These are phyloP conservation scores for Chlorops oryzae DNA, from an alignment of 1,140 invertebrate species.

Conservation along the genomic window DNA sequence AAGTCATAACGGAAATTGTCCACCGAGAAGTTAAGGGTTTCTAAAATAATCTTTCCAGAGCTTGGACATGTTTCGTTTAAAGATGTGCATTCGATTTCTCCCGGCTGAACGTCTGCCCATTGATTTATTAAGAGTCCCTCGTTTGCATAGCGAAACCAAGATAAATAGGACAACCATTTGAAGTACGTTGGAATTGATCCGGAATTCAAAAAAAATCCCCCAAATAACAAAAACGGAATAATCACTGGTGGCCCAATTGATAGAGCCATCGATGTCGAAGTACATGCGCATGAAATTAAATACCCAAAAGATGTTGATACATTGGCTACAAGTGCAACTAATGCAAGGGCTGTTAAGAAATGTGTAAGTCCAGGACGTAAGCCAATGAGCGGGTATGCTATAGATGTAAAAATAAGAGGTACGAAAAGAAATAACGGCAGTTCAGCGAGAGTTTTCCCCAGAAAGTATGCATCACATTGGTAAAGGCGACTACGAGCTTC, in stretches of 20 bases:
- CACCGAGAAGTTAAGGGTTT: conserved; percentile 71
- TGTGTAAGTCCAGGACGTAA: conserved; percentile 64
- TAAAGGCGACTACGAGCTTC: conserved; percentile 92
- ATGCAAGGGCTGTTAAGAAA: conserved; percentile 68
- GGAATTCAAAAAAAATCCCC: conserved; percentile 91
- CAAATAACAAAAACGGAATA: conserved; percentile 89
- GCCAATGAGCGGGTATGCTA: conserved; percentile 84
- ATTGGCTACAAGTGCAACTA: conserved; percentile 80
- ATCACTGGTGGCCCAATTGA: conserved; percentile 84
- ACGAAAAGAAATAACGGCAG: conserved; percentile 74
- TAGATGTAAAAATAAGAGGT: conserved; percentile 75
- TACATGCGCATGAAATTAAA: conserved; percentile 78
- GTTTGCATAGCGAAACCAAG: conserved; percentile 93
- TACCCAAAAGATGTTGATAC: conserved; percentile 92
- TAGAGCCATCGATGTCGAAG: conserved; percentile 74
- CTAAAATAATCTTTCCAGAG: conserved; percentile 69
- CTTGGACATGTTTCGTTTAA: conserved; percentile 67
- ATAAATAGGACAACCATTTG: conserved; percentile 85
- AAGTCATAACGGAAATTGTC: conserved; percentile 72
- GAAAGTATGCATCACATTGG: conserved; percentile 85
- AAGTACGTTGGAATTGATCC: conserved; percentile 85
- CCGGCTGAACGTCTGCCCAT: conserved; percentile 67
- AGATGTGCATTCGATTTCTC: conserved; percentile 62
- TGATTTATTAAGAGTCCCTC: conserved; percentile 92
- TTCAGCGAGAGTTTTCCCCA: conserved; percentile 86